A percentile compares a stretch with the other conserved stretches of the same genome.
Conservation (phyloP, 2,797 vertebrate species). For the Pampus argenteus region DNA sequence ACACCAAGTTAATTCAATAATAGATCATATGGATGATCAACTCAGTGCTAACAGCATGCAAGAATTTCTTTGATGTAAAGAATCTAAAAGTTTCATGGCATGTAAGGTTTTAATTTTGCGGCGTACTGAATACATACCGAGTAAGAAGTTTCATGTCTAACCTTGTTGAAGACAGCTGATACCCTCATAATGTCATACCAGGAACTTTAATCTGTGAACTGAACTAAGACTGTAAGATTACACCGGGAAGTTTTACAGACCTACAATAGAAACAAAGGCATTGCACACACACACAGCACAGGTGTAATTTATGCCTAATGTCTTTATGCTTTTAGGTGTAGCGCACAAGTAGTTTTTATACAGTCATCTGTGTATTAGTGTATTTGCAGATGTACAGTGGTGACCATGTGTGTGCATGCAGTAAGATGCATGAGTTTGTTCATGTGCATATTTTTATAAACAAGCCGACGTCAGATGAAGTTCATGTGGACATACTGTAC, state of each 20-base stretch:
- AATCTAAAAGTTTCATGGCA: not conserved
- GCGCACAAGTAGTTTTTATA: not conserved
- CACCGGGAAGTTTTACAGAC: conserved; percentile 9
- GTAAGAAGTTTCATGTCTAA: not conserved
- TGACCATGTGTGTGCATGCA: too few species aligned
- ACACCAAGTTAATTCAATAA: too few species aligned
- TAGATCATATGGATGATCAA: not conserved
- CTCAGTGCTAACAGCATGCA: not conserved
- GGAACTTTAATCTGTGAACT: conserved; percentile 22
- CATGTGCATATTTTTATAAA: conserved; percentile 52
- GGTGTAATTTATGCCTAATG: not conserved
- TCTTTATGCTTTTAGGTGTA: not conserved
- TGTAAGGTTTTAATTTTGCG: not conserved
- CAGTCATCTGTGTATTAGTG: too few species aligned
- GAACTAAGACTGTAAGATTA: conserved; percentile 21
- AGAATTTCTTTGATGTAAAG: not conserved
- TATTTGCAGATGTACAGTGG: too few species aligned
- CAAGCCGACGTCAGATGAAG: conserved; percentile 51
- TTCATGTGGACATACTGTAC: conserved; percentile 41
- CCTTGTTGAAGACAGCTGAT: not conserved
- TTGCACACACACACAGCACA: not conserved
- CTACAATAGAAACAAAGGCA: conserved; percentile 2
- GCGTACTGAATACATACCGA: too few species aligned
- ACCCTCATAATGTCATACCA: conserved; percentile 9
- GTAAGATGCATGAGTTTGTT: too few species aligned